Base-by-base conservation (phyloP, 2,797 vertebrate genomes). In the Cossypha niveicapilla region DNA sequence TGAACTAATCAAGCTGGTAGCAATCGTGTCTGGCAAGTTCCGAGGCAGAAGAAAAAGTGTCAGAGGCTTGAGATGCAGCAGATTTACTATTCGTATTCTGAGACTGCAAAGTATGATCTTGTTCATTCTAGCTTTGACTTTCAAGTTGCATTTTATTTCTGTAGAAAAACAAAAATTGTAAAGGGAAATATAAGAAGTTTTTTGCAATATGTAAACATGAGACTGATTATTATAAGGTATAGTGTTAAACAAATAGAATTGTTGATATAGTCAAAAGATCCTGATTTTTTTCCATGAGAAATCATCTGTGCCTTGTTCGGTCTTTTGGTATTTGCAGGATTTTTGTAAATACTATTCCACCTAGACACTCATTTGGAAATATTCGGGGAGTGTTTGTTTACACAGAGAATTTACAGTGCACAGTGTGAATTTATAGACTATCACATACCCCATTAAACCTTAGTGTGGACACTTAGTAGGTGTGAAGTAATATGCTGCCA, bases 401-500 rank as follows among this genome's bases (percentile, higher is more conserved):
- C 62, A 22, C 6, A 37, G 47, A 57, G 76, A 65, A 44, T 67
- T 75, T 72, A 25, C 66, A 44, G 66, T 10, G 27, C 83, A 15
- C 25, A 8, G 50, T 35, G 57, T 68, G 88, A 88, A 75, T 90
- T 92, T 84, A 86, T 51, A 58, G 96, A 39, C 68, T 71, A 32
- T 92, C 79, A 24, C 70, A 72, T 81, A 74, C 76, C 44, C 76
- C 83, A 75, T 94, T 93, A 93, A 95, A 81, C 80, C 83, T 78
- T 54, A 35, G 50, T 37, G 70, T 66, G 94, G 96, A 88, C 90
- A 34, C 80, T 93, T 61, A 19, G 90, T 12, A 87, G 85, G 85
- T 88, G 88, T 78, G 83, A 90, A 77, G 50, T 54, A 58, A 72
- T 13, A 2, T 9, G 79, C 57, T 61, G 70, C 66, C 54, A 18